A percentile compares a stretch with the other conserved stretches of the same genome.
Conservation (phyloP, 2,888 invertebrate species). For the Brachynemurus nebulosus region DNA sequence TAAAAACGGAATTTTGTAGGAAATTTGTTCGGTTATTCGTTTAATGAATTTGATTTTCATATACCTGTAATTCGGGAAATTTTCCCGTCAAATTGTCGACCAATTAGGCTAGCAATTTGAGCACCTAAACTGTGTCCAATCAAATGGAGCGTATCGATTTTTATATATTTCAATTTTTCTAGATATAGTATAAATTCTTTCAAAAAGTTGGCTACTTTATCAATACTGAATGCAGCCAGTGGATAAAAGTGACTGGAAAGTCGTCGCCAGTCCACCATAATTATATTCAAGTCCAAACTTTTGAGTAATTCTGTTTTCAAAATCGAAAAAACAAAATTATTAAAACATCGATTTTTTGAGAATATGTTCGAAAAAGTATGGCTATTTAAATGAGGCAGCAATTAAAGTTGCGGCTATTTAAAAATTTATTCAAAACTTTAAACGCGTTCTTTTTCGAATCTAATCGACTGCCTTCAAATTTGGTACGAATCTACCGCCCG, state of each 20-base stretch:
- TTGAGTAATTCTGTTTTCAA: conserved; percentile 10
- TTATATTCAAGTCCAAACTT: conserved; percentile 8
- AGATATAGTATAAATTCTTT: no score
- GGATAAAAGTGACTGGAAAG: conserved; percentile 4
- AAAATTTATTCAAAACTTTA: no score
- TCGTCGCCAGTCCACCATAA: conserved; percentile 11
- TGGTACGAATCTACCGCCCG: no score
- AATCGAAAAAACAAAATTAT: not conserved
- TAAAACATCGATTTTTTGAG: not conserved
- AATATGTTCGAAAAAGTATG: no score
- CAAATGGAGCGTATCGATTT: conserved; percentile 7
- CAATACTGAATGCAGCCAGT: conserved; percentile 1
- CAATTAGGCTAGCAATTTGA: conserved; percentile 9
- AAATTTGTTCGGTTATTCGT: not conserved
- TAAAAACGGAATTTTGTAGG: conserved; percentile 6
- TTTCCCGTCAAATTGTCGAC: conserved; percentile 10
- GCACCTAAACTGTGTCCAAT: conserved; percentile 12
- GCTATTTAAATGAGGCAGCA: no score
- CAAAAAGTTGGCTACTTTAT: not conserved
- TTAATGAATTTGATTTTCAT: not conserved
- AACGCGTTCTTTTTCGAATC: no score
- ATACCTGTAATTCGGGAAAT: conserved; percentile 17
- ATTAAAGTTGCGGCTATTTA: no score
- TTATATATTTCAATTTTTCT: no score
- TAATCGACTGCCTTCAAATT: no score